Conservation (phyloP, 2,113 vertebrate genomes). For the Salvator merianae region DNA sequence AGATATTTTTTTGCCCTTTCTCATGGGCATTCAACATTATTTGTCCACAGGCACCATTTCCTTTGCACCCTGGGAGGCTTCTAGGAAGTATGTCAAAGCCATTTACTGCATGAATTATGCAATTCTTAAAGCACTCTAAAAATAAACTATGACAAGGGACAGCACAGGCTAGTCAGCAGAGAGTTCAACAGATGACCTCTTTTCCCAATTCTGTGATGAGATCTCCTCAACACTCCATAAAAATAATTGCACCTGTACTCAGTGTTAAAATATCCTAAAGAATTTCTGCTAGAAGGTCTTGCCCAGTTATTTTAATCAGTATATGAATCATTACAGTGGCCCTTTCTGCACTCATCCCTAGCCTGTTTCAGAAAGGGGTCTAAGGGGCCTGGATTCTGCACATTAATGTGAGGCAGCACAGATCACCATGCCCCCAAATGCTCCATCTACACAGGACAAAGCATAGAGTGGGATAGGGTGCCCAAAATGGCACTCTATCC, state of each 20-base stretch:
- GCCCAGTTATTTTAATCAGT: background rate
- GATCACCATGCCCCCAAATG: too few species aligned
- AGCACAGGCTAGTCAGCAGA: background rate
- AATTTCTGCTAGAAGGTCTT: background rate
- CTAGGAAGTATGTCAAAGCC: background rate
- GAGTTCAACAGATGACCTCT: background rate
- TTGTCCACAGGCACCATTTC: background rate
- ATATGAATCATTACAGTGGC: background rate
- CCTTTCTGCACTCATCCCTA: background rate
- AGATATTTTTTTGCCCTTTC: background rate
- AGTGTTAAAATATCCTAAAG: background rate
- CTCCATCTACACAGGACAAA: too few species aligned
- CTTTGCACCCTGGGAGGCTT: slow-evolving; percentile 20
- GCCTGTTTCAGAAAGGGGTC: background rate
- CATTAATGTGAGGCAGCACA: too few species aligned
- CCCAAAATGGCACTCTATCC: too few species aligned
- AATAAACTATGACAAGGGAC: slow-evolving; percentile 17
- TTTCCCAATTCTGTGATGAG: background rate
- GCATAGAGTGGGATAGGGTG: too few species aligned
- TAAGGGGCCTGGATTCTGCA: too few species aligned
- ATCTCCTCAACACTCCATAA: background rate
- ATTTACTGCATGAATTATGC: slow-evolving; percentile 7
- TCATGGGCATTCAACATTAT: background rate
- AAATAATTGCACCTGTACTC: background rate
- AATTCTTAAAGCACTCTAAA: slow-evolving; percentile 21